Evolutionary conservation across 2,888 invertebrate genomes (phyloP), one percentile per base, ranked within the genome.

Genomic region (Sarcophaga rosellei): DNA sequence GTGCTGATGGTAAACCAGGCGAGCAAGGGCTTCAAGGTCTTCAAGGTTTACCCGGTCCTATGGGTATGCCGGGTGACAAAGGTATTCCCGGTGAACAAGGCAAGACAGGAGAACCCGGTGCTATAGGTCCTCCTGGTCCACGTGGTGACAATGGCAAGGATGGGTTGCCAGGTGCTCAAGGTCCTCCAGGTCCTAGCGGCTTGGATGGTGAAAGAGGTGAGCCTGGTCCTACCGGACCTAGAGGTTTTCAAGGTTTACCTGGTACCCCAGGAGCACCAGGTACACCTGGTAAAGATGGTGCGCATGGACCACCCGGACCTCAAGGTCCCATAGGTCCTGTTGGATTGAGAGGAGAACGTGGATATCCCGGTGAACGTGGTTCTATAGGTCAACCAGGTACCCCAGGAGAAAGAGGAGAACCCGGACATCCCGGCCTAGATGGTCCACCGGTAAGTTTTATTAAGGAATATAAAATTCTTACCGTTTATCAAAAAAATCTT

Each of bases 1-100:
- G 98, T 12, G 96, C 96, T 81, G 97, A 98, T 93, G 98, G 98
- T 8, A 96, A 96, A 91, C 95, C 96, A 17, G 98, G 98, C 35
- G 97, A 97, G 90, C 96, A 96, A 90, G 98, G 98, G 65, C 94
- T 95, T 17, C 96, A 96, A 91, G 98, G 98, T 20, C 93, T 96
- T 23, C 96, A 96, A 93, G 98, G 98, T 53, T 93, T 96, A 21
- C 96, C 95, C 20, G 98, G 98, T 3, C 95, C 95, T 66, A 94
- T 95, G 75, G 98, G 98, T 20, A 94, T 95, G 1, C 94, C 95
- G 57, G 98, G 98, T 21, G 91, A 91, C 69, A 92, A 91, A 81
- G 92, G 92, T 96, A 79, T 96, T 95, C 53, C 95, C 90, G 97
- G 97, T 59, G 96, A 96, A 89, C 94, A 96, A n/a, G 97, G 97